These are phyloP conservation scores for Amphilophus citrinellus DNA, from an alignment of 2,113 vertebrate species.

Conservation along the genomic window DNA sequence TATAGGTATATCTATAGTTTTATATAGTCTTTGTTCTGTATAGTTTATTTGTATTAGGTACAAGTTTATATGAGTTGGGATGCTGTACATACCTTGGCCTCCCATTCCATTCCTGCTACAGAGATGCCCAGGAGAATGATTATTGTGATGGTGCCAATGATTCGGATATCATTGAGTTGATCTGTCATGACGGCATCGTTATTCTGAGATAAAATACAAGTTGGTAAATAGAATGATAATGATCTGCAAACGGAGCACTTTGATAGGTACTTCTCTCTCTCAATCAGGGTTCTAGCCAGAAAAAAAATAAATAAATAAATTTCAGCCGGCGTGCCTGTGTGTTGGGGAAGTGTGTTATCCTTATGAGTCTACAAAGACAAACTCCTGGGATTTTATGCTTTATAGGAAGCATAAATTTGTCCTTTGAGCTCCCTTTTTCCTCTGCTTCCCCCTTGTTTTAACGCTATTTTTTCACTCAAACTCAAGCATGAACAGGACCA, in stretches of 20 bases:
- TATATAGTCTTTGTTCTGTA: background rate
- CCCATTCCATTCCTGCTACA: constrained; percentile 99
- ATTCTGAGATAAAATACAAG: constrained; percentile 76
- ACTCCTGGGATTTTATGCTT: no score
- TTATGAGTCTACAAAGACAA: no score
- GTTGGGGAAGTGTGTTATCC: no score
- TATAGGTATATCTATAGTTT: background rate
- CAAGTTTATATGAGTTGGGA: background rate
- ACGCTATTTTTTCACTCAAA: no score
- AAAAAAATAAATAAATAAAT: no score
- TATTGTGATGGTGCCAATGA: constrained; percentile 94
- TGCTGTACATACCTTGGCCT: constrained; percentile 88
- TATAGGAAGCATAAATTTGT: no score
- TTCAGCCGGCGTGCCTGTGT: no score
- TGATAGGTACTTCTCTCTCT: background rate
- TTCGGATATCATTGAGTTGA: constrained; percentile 90
- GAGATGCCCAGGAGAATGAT: constrained; percentile 95
- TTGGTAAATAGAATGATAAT: background rate
- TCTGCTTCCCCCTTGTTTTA: no score
- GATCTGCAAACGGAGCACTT: background rate
- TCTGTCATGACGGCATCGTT: constrained; percentile 89
- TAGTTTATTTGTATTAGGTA: background rate
- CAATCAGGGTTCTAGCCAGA: no score
- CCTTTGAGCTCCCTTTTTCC: no score
- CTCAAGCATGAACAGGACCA: no score